Conservation (phyloP, 2,797 vertebrate species). For the Dallia pectoralis region DNA sequence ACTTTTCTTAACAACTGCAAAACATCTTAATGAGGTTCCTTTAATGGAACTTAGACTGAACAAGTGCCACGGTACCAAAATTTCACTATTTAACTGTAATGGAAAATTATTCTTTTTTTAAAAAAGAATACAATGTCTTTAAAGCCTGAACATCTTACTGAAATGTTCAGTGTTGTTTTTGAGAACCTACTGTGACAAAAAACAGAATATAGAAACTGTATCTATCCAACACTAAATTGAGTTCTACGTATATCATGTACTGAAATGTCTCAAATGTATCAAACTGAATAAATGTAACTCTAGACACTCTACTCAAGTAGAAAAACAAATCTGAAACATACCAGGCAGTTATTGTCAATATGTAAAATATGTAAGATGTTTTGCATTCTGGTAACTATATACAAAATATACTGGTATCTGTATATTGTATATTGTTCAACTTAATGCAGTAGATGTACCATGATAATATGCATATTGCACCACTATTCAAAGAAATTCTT, state of each 20-base stretch:
- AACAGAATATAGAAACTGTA: constrained; percentile 1
- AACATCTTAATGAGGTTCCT: neutral
- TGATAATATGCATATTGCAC: constrained; percentile 58
- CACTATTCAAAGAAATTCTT: constrained; percentile 66
- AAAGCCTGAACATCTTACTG: neutral
- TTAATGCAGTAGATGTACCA: constrained; percentile 44
- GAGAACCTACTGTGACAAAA: neutral
- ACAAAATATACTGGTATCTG: constrained; percentile 26
- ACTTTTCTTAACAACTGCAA: neutral
- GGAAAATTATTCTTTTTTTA: neutral
- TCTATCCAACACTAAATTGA: neutral
- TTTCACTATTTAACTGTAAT: neutral
- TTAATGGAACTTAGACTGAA: neutral
- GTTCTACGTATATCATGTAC: neutral
- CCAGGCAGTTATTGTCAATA: constrained; percentile 26
- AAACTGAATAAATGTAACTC: constrained; percentile 17
- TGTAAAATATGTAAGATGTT: constrained; percentile 33
- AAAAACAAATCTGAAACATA: constrained; percentile 20
- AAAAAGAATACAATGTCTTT: neutral
- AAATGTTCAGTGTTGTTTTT: constrained; percentile 1
- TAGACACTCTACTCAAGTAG: constrained; percentile 24
- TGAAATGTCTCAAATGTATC: constrained; percentile 21
- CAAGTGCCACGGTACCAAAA: neutral
- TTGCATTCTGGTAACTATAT: constrained; percentile 28
- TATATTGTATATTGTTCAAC: constrained; percentile 42